A percentile compares a stretch with the other conserved stretches of the same genome.
phyloP scores from a whole-genome alignment of 1,140 invertebrate genomes.

The Hypsibius dujardini region DNA sequence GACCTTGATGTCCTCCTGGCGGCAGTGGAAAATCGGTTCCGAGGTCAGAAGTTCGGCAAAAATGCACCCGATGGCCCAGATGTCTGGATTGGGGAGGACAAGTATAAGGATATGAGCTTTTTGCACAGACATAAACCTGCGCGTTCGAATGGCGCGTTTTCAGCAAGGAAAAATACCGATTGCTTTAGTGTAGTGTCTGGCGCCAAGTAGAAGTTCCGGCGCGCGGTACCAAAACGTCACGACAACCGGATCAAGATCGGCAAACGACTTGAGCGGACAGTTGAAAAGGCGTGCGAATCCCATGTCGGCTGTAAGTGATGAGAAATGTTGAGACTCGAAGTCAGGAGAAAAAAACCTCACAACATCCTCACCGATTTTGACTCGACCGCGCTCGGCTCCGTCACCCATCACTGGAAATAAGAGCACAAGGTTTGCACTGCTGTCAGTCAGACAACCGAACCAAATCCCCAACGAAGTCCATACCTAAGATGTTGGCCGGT shows the following conservation, averaged over 20 bases:
- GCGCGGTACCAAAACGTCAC: constrained; percentile 43
- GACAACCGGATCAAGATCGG: constrained; percentile 39
- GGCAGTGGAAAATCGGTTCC: constrained; percentile 41
- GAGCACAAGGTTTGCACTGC: constrained; percentile 35
- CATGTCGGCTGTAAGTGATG: constrained; percentile 35
- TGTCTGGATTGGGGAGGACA: constrained; percentile 31
- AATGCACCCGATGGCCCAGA: constrained; percentile 43
- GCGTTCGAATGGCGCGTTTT: not conserved
- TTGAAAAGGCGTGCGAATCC: constrained; percentile 41
- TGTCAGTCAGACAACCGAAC: no score
- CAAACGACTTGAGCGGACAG: constrained; percentile 37
- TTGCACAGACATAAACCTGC: not conserved
- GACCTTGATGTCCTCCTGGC: constrained; percentile 41
- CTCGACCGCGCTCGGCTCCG: constrained; percentile 29
- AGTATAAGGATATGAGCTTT: not conserved
- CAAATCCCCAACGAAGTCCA: no score
- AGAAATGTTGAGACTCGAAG: constrained; percentile 24
- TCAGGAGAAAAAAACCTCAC: not conserved
- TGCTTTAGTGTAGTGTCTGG: constrained; percentile 40
- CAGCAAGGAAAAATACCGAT: not conserved
- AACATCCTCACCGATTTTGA: constrained; percentile 28
- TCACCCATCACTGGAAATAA: constrained; percentile 37
- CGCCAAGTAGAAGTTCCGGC: constrained; percentile 39
- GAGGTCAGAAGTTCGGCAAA: constrained; percentile 35
- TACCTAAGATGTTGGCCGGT: constrained; percentile 82